Base-by-base conservation (phyloP, 2,888 invertebrate genomes). In the Scaptomyza tumidula region DNA sequence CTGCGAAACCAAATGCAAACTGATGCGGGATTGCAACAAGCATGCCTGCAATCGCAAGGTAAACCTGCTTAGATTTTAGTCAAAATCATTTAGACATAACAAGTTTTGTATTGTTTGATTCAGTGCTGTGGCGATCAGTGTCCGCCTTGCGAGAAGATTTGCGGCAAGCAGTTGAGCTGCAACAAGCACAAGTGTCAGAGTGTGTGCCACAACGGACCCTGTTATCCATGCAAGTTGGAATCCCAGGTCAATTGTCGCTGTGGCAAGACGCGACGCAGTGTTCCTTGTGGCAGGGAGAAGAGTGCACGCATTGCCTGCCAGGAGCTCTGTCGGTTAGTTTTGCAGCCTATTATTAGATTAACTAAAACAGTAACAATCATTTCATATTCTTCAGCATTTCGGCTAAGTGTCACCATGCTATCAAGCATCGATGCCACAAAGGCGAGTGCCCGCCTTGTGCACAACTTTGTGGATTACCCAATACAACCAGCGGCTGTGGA, bases 1-100 rank as follows among this genome's bases (percentile, higher is more conserved):
- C 55, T 99, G 98, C 93, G 98, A 97, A 67, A 95, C 95, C 0
- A 98, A 98, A 92, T 99, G 98, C 91, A 95, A 96, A 81, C 95
- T 94, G 35, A 93, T 95, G 79, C 94, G 96, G 63, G 95, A 96
- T 52, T 99, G 98, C 91, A 95, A 96, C 0, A 95, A 96, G 85
- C 98, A 99, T 93, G 93, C 95, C 0, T 99, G 98, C 92, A 98
- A 96, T 81, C 94, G 96, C 75, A 97, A 97, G 93, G 95, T 95
- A 91, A 6, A 5, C 9, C 14, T 39, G 0, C 35, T 14, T 14
- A 2, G 14, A 53, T 7, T 44, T 16, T 11, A 16, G 0, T 10
- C 7, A 14, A 41, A 6, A 4, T 9, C 10, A 10, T 11, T 14
- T 14, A 11, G 7, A 3, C 5, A 3, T 37, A 16, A 16, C 10